Evolutionary conservation across 2,888 invertebrate species (phyloP), one percentile per base, ranked within the genome.

Genomic region (Petrophora chlorosata): DNA sequence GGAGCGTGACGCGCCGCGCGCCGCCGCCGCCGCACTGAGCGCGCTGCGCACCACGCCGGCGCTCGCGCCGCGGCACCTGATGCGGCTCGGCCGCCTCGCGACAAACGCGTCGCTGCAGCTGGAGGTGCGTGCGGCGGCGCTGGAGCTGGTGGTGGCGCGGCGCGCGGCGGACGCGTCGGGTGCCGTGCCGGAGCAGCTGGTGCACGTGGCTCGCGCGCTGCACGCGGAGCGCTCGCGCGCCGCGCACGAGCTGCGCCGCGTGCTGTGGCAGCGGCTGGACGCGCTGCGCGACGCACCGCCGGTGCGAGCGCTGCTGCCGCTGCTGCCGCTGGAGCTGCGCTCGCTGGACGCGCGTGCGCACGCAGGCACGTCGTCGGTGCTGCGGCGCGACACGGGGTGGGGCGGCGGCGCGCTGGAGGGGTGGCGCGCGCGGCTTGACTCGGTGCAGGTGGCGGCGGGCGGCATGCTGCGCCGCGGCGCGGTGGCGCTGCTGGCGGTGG

Each of bases 391-490:
- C 26, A 45, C 70, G 53, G 70, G 74, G 48, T 68, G 74, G 70
- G 23, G 17, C 8, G 41, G 59, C 30, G 41, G 54, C 48, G 41
- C 70, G 52, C 34, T n/a, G n/a, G n/a, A n/a, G n/a, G 71, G 65
- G 33, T 67, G 75, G 70, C 32, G 51, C 51, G 73, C 70, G 23
- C 30, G 5, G 58, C 78, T 85, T 51, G 67, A 70, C 59, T 74
- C 84, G 33, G 48, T 70, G 72, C 81, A 80, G 73, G 51, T 83
- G 65, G 80, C 82, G 57, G 57, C 61, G 33, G 70, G 50, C 22
- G 82, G 76, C 0, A 58, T 78, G 73, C 76, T 83, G 70, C 75
- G 76, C 9, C 76, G 74, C 60, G 84, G 78, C 10, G 34, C 42
- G 17, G 82, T 82, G 45, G 48, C 59, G 5, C 75, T 85, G 57